phyloP scores from a whole-genome alignment of 1,140 invertebrate species.

The Oryctes rhinoceros region DNA sequence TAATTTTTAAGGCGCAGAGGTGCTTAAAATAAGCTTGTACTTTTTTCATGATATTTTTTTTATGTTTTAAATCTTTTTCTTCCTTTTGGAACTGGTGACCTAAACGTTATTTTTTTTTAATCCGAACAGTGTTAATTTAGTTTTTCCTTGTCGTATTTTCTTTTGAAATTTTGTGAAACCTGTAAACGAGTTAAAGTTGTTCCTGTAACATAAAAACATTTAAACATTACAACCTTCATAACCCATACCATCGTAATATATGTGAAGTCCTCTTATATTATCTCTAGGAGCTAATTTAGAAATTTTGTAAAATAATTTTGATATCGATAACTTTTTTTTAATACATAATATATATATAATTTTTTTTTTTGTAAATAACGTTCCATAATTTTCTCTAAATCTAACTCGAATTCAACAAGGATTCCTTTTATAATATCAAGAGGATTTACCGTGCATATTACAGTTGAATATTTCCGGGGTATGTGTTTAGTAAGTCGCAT shows the following conservation, averaged over 20 bases:
- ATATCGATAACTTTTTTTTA: neutral
- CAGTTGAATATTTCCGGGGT: neutral
- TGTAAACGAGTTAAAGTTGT: slow-evolving; percentile 43
- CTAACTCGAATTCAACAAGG: neutral
- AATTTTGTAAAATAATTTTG: slow-evolving; percentile 4
- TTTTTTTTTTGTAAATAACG: neutral
- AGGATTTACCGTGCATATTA: neutral
- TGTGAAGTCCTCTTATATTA: neutral
- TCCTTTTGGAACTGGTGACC: slow-evolving; percentile 62
- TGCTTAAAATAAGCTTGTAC: slow-evolving; percentile 78
- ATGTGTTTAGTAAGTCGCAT: slow-evolving; percentile 37
- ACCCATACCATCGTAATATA: slow-evolving; percentile 17
- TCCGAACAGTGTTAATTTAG: slow-evolving; percentile 57
- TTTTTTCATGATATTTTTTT: slow-evolving; percentile 72
- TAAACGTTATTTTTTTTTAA: slow-evolving; percentile 55
- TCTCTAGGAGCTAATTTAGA: neutral
- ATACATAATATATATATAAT: neutral
- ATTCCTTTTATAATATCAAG: neutral
- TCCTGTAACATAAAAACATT: slow-evolving; percentile 44
- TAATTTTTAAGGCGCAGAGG: slow-evolving; percentile 77
- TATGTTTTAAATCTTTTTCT: slow-evolving; percentile 51
- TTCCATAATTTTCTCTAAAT: neutral
- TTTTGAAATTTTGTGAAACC: slow-evolving; percentile 44
- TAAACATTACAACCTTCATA: slow-evolving; percentile 35
- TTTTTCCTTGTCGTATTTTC: slow-evolving; percentile 44